A percentile compares a stretch with the other conserved stretches of the same genome.
phyloP scores from a whole-genome alignment of 1,140 invertebrate genomes.

The Plodia interpunctella region DNA sequence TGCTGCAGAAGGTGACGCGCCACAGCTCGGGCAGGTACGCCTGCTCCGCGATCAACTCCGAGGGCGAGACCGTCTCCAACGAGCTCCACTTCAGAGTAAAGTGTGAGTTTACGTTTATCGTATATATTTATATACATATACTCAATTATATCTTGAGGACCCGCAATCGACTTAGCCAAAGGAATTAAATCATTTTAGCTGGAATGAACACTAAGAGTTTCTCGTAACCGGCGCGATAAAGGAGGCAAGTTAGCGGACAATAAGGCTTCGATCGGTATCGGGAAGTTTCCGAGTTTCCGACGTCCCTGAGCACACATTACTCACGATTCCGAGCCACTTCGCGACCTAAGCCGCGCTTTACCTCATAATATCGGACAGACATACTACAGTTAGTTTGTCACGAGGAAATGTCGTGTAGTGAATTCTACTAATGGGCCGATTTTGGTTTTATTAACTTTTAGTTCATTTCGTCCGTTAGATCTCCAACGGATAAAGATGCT shows the following conservation, averaged over 20 bases:
- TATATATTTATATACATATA: too few species aligned
- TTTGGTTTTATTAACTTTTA: too few species aligned
- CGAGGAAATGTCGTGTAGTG: too few species aligned
- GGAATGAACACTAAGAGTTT: neutral
- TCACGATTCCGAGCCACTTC: neutral
- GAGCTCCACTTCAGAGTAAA: slow-evolving; percentile 87
- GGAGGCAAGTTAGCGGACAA: slow-evolving; percentile 1
- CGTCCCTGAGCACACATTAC: slow-evolving; percentile 6
- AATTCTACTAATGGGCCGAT: too few species aligned
- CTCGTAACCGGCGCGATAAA: neutral
- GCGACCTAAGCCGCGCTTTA: neutral
- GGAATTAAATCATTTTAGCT: neutral
- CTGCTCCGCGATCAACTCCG: slow-evolving; percentile 87
- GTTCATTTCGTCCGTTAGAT: too few species aligned
- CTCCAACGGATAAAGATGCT: too few species aligned
- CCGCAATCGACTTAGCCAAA: neutral
- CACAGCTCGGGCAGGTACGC: slow-evolving; percentile 88
- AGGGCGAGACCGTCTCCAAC: slow-evolving; percentile 88
- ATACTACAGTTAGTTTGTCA: too few species aligned
- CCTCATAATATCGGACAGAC: neutral
- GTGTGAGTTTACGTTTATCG: slow-evolving; percentile 88
- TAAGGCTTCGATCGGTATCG: slow-evolving; percentile 20
- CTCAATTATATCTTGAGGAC: neutral
- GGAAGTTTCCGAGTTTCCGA: neutral
- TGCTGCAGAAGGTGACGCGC: slow-evolving; percentile 89